Evolutionary conservation across 2,113 vertebrate species (phyloP).

Genomic region (Phalacrocorax brasilianus): DNA sequence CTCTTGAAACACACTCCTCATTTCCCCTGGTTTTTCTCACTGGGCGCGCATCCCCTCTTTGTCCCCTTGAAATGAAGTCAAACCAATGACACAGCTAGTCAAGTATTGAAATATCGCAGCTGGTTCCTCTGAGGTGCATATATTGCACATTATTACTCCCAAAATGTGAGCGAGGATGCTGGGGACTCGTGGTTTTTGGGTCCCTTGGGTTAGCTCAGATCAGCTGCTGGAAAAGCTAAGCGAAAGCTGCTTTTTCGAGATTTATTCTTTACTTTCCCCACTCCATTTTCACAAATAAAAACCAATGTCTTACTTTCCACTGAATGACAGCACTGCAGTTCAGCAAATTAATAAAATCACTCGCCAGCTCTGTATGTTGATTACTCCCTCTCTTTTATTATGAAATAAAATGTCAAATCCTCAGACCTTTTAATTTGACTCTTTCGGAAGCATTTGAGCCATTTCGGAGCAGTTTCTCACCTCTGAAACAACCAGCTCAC

Average conservation of each 20-base stretch:
- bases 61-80: background rate
- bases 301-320: background rate
- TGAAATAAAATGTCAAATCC: background rate
- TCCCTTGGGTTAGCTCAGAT: background rate
- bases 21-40: background rate
- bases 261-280: background rate
- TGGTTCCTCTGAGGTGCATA: background rate
- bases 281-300: background rate
- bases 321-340: background rate
- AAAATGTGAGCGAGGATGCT: background rate
- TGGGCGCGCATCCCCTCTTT: background rate
- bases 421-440: background rate
- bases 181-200: fast-evolving
- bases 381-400: background rate
- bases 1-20: background rate
- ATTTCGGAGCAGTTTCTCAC: background rate
- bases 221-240: background rate
- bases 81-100: background rate
- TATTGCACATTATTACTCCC: background rate
- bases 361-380: background rate
- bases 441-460: background rate
- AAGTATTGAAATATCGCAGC: fast-evolving
- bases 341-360: background rate
- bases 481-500: background rate
- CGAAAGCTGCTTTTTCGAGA: background rate